Conservation (phyloP, 2,888 invertebrate species). For the Petrolisthes manimaculis region DNA sequence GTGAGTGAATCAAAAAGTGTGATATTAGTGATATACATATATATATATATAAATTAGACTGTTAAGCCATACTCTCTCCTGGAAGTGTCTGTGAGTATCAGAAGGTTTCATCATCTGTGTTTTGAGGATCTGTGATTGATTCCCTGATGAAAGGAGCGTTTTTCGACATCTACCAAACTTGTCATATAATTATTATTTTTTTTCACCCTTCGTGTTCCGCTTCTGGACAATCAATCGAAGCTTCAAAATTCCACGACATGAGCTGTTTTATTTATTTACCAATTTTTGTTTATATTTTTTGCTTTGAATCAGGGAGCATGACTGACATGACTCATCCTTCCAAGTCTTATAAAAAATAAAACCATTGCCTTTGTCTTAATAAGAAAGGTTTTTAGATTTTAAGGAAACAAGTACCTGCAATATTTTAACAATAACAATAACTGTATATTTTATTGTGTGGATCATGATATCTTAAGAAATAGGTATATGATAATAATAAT, state of each 20-base stretch:
- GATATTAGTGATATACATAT: conserved; percentile 11
- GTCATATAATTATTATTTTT: neutral
- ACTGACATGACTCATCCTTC: conserved; percentile 15
- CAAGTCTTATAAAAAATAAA: conserved; percentile 3
- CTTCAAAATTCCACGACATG: neutral
- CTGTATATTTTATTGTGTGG: conserved; percentile 52
- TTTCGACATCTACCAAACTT: too few species aligned
- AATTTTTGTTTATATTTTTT: neutral
- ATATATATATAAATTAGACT: conserved; percentile 8
- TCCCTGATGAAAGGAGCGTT: too few species aligned
- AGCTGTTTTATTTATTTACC: too few species aligned
- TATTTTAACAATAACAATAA: conserved; percentile 35
- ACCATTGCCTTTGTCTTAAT: conserved; percentile 9
- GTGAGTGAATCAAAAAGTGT: conserved; percentile 16
- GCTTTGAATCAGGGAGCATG: conserved; percentile 2
- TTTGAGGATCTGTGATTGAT: too few species aligned
- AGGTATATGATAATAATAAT: conserved; percentile 30
- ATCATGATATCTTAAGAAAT: conserved; percentile 49
- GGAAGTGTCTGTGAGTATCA: neutral
- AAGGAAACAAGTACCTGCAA: conserved; percentile 56
- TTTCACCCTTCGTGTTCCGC: neutral
- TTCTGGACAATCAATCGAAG: conserved; percentile 9
- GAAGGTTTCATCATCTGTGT: neutral
- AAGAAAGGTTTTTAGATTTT: conserved; percentile 42
- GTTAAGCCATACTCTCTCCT: conserved; percentile 1